Percentiles rank a stretch among this genome's conserved stretches.
Evolutionary conservation across 2,797 vertebrate species (phyloP).

Genomic region (Selene dorsalis): DNA sequence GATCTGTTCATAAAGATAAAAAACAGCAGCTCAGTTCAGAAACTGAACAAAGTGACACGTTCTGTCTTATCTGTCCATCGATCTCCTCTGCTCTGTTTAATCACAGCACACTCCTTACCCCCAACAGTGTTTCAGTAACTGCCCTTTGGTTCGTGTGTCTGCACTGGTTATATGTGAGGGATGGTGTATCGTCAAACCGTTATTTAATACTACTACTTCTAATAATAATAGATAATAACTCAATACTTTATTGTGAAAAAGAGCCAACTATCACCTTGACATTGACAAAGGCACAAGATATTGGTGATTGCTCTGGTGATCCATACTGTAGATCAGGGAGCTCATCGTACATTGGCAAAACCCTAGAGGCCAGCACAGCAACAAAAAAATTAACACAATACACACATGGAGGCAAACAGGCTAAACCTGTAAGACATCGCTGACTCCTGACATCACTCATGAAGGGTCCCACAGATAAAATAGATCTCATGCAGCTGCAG

Average conservation of each 20-base stretch:
- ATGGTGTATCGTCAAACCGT: not conserved
- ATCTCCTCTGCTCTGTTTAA: not conserved
- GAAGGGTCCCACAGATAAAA: slow-evolving; percentile 7
- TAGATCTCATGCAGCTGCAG: not conserved
- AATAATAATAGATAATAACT: too few species aligned
- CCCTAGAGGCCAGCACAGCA: not conserved
- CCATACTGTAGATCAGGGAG: not conserved
- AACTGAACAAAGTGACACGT: not conserved
- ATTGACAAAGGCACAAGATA: too few species aligned
- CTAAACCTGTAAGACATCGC: not conserved
- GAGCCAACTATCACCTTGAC: not conserved
- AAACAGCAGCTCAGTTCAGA: too few species aligned
- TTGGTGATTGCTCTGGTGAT: not conserved
- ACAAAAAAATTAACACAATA: not conserved
- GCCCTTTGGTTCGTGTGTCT: too few species aligned
- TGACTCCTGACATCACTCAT: not conserved
- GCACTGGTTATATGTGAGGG: too few species aligned
- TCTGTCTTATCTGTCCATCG: not conserved
- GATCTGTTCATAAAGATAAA: not conserved
- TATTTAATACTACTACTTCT: not conserved
- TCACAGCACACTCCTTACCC: not conserved
- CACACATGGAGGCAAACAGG: not conserved
- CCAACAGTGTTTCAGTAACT: not conserved
- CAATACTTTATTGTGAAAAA: not conserved
- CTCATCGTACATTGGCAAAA: not conserved